Conservation (phyloP, 1,140 invertebrate species). For the Lerema accius region DNA sequence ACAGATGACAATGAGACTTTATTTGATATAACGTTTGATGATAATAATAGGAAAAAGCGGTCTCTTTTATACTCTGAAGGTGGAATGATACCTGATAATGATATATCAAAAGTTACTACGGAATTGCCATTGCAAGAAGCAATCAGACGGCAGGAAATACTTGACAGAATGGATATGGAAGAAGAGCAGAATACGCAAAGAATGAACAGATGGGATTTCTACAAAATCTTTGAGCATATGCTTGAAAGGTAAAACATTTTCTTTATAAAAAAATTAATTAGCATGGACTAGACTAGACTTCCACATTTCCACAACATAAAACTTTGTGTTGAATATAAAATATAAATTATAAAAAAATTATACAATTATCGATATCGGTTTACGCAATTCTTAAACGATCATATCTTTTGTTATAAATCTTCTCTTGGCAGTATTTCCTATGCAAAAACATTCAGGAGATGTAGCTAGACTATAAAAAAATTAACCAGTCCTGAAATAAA, state of each 20-base stretch:
- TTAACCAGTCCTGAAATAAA: no score
- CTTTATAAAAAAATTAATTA: no score
- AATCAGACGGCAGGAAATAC: conserved; percentile 66
- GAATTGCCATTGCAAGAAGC: conserved; percentile 67
- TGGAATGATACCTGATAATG: conserved; percentile 49
- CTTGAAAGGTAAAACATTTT: conserved; percentile 68
- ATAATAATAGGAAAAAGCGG: conserved; percentile 55
- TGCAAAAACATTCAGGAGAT: no score
- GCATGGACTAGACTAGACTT: no score
- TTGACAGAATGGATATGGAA: conserved; percentile 59
- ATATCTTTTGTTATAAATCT: no score
- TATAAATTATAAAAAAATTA: no score
- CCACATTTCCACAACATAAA: no score
- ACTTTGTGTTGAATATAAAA: no score
- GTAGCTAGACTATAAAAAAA: no score
- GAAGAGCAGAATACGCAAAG: conserved; percentile 65
- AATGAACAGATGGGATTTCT: conserved; percentile 85
- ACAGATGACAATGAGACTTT: conserved; percentile 61
- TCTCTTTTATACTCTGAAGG: conserved; percentile 69
- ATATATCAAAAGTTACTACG: conserved; percentile 41
- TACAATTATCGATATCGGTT: no score
- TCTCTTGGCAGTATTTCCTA: no score
- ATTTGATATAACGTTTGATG: conserved; percentile 71
- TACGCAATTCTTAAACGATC: no score
- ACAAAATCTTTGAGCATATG: conserved; percentile 84